Evolutionary conservation across 2,888 invertebrate genomes (phyloP).

Genomic region (Melanchra persicariae): DNA sequence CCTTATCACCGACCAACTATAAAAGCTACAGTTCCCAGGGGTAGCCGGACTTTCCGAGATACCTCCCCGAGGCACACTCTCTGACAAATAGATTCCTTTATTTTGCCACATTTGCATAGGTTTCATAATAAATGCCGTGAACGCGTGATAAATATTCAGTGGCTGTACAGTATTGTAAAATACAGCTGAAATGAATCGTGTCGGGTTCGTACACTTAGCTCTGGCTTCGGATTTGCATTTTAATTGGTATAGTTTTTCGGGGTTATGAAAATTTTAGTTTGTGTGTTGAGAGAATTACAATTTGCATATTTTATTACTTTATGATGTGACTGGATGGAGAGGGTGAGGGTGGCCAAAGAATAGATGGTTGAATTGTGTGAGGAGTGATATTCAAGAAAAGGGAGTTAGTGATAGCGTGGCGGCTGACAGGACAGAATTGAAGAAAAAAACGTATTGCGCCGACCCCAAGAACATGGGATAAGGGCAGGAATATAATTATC

Average conservation of each 20-base stretch:
- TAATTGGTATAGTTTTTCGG: constrained; percentile 59
- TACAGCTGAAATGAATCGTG: constrained; percentile 63
- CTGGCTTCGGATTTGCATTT: constrained; percentile 49
- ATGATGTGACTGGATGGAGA: too few relatives aligned
- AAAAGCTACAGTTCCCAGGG: constrained; percentile 47
- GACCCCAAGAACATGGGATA: too few relatives aligned
- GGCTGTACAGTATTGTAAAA: constrained; percentile 58
- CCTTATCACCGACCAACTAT: constrained; percentile 39
- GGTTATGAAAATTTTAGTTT: constrained; percentile 44
- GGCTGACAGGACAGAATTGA: too few relatives aligned
- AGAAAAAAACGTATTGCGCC: too few relatives aligned
- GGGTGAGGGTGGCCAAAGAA: too few relatives aligned
- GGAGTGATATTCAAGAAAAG: too few relatives aligned
- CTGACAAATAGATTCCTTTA: constrained; percentile 67
- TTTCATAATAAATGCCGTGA: constrained; percentile 66
- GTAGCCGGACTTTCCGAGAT: constrained; percentile 51
- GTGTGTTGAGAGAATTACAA: constrained; percentile 14
- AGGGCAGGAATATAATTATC: too few relatives aligned
- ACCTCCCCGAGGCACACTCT: constrained; percentile 55
- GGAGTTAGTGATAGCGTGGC: too few relatives aligned
- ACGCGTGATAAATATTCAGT: constrained; percentile 69
- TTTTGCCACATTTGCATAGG: constrained; percentile 68
- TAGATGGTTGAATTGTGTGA: too few relatives aligned
- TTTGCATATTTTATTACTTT: too few relatives aligned
- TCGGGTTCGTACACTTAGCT: constrained; percentile 50